Percentiles rank a stretch among this genome's conserved stretches.
phyloP scores from a whole-genome alignment of 2,888 invertebrate genomes.

The Hydroisotoma schaefferi region DNA sequence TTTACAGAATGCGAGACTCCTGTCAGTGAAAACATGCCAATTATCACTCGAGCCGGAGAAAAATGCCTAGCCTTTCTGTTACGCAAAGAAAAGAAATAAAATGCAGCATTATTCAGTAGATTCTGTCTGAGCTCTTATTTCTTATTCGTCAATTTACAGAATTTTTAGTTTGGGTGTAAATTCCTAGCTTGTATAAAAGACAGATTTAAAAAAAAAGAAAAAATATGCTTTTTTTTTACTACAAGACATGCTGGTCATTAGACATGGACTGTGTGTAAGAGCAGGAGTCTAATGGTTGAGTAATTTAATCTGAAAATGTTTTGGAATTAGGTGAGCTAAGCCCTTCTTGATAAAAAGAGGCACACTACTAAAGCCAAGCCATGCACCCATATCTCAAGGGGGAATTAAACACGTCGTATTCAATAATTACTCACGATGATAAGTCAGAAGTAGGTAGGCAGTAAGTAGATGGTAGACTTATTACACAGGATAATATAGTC shows the following conservation, averaged over 20 bases:
- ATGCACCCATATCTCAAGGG: conserved; percentile 3
- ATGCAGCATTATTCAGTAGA: too few relatives aligned
- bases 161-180: too few relatives aligned
- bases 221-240: too few relatives aligned
- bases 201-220: too few relatives aligned
- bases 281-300: background rate
- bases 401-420: background rate
- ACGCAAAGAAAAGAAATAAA: too few relatives aligned
- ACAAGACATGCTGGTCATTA: too few relatives aligned
- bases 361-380: background rate
- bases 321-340: conserved; percentile 7
- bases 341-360: background rate
- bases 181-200: too few relatives aligned
- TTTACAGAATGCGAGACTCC: too few relatives aligned
- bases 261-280: background rate
- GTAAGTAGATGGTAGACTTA: too few relatives aligned
- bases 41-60: conserved; percentile 11
- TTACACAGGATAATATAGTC: background rate
- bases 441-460: conserved; percentile 1
- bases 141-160: too few relatives aligned
- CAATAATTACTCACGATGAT: conserved; percentile 17
- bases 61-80: too few relatives aligned
- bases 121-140: too few relatives aligned
- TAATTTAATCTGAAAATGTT: background rate
- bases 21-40: conserved; percentile 6